Percentiles rank a stretch among this genome's conserved stretches.
Evolutionary conservation across 2,797 vertebrate species (phyloP).

Genomic region (Sebastes matsubarae): DNA sequence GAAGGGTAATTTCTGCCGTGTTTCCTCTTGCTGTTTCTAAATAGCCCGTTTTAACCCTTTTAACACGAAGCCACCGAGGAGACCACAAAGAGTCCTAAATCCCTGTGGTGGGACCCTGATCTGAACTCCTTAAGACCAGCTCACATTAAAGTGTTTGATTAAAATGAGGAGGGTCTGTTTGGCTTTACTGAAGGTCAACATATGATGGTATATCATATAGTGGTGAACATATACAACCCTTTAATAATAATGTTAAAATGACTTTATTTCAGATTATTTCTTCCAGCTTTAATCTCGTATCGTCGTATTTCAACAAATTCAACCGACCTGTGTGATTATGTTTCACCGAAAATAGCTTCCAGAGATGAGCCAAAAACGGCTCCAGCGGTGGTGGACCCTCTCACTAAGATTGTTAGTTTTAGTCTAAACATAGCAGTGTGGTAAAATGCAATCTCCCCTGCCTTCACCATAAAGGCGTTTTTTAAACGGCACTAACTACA

Average conservation of each 20-base stretch:
- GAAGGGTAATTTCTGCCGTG: conserved; percentile 50
- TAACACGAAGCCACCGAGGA: conserved; percentile 17
- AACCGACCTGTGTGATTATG: too few species aligned
- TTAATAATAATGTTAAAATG: background rate
- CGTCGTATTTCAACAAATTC: background rate
- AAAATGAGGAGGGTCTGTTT: background rate
- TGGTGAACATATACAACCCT: background rate
- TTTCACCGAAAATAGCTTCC: conserved; percentile 59
- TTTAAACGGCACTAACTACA: conserved; percentile 37
- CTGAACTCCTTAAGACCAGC: background rate
- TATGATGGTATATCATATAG: background rate
- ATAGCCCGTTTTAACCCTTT: conserved; percentile 43
- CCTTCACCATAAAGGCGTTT: conserved; percentile 40
- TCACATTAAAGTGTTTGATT: background rate
- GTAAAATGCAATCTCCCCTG: conserved; percentile 39
- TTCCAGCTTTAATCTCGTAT: background rate
- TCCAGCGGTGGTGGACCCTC: conserved; percentile 10
- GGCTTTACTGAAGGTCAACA: background rate
- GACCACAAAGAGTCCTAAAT: conserved; percentile 37
- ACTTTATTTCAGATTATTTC: background rate
- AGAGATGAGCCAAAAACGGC: conserved; percentile 33
- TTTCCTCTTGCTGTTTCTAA: conserved; percentile 46
- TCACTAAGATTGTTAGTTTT: conserved; percentile 36
- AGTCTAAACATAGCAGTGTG: conserved; percentile 57
- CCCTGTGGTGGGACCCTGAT: conserved; percentile 27